Base-by-base conservation (phyloP, 2,113 vertebrate species). In the Saimiri boliviensis region DNA sequence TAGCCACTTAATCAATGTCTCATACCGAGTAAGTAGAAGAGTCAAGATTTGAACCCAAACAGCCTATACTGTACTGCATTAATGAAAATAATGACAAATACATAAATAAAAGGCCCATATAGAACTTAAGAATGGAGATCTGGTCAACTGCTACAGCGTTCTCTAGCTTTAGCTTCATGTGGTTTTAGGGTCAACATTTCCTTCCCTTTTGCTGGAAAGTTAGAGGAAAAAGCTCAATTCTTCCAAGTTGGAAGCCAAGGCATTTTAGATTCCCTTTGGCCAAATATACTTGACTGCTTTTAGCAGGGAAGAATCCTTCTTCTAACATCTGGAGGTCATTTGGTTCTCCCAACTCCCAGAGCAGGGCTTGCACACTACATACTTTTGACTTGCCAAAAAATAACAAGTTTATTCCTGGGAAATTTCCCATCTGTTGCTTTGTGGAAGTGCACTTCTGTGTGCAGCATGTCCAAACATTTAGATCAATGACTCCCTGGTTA, bases 331-430 rank as follows among this genome's bases (percentile, higher is more conserved):
- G n/a, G 58, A 87, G 37, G 81, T 94, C 74, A 82, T 27, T 25
- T 45, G 47, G 60, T 73, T 97, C 86, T 95, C 47, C 76, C 85
- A 94, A 49, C n/a, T 93, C 86, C 83, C 95, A 94, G 60, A 21
- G 45, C 49, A 89, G 52, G 93, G 63, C 13, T 79, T 95, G 49
- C 40, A 71, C 0, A 60, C 76, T 80, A 35, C 92, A 95, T 96
- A 94, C 23, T 94, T 96, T 86, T 27, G 32, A 37, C 52, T 54
- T 97, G 84, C 92, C 96, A 96, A 94, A 84, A 98, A 94, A 84
- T 66, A 87, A 84, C 58, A 89, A 80, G 40, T 66, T 79, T 81
- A 74, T 89, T 49, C 83, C 63, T 91, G 89, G 91, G 95, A 97
- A 91, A 96, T 68, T 89, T 77, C 56, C 86, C 80, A 76, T 97